Evolutionary conservation across 92 coral and sea anemone genomes (phyloP).

Genomic region (Meandrina meandrites): DNA sequence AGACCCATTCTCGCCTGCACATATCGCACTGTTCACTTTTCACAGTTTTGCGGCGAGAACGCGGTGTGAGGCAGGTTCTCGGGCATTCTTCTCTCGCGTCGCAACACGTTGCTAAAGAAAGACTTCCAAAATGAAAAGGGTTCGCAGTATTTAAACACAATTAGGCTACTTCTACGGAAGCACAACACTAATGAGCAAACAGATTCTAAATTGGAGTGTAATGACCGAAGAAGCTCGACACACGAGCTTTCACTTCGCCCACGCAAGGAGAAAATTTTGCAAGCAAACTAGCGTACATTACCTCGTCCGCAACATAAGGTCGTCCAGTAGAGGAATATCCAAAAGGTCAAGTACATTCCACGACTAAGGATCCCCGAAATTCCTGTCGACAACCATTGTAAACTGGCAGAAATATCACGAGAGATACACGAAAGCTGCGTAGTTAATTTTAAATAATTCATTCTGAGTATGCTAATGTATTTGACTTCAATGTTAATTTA

Average conservation of each 20-base stretch:
- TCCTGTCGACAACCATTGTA: constrained; percentile 32
- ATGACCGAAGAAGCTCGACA: constrained; percentile 30
- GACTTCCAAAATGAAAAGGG: constrained; percentile 22
- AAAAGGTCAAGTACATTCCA: constrained; percentile 55
- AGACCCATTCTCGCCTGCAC: neutral
- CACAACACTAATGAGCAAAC: constrained; percentile 50
- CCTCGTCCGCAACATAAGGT: constrained; percentile 75
- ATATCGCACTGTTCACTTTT: constrained; percentile 18
- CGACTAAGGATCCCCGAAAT: constrained; percentile 18
- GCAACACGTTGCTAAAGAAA: neutral
- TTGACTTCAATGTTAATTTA: constrained; percentile 41
- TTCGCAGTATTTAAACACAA: constrained; percentile 35
- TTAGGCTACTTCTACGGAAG: constrained; percentile 33
- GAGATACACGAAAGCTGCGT: constrained; percentile 33
- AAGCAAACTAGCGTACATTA: constrained; percentile 18
- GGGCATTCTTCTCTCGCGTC: neutral
- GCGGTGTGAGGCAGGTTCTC: constrained; percentile 1
- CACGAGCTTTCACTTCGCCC: constrained; percentile 25
- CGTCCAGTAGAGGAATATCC: constrained; percentile 50
- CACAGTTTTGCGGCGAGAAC: constrained; percentile 13
- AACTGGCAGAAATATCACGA: constrained; percentile 21
- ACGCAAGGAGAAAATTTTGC: constrained; percentile 14
- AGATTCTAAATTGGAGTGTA: constrained; percentile 35
- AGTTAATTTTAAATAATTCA: constrained; percentile 39
- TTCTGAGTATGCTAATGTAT: constrained; percentile 38